Percentiles rank a stretch among this genome's conserved stretches.
Evolutionary conservation across 1,140 invertebrate species (phyloP).

Genomic region (Camponotus floridanus): DNA sequence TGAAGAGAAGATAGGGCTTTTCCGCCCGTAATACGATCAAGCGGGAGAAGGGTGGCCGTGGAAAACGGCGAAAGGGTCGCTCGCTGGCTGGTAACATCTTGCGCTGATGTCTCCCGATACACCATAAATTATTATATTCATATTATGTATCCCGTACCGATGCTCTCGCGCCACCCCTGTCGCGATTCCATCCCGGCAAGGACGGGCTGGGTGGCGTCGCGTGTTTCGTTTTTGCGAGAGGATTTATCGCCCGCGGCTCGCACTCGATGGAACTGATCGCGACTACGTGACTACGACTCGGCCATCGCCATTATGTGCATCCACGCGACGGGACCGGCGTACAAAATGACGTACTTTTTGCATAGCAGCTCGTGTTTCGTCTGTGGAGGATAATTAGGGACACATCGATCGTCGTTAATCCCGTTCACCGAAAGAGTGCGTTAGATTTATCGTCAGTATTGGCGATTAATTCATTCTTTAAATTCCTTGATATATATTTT

Average conservation of each 20-base stretch:
- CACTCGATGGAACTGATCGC: conserved; percentile 72
- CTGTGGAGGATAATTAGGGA: conserved; percentile 46
- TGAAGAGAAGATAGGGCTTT: conserved; percentile 29
- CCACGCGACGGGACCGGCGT: conserved; percentile 44
- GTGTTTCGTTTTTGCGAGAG: conserved; percentile 72
- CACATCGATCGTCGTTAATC: conserved; percentile 14
- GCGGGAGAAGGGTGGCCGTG: conserved; percentile 4
- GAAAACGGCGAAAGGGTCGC: conserved; percentile 58
- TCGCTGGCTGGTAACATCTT: conserved; percentile 75
- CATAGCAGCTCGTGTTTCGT: background rate
- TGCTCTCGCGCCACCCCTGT: conserved; percentile 17
- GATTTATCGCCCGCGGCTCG: conserved; percentile 73
- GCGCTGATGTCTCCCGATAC: conserved; percentile 78
- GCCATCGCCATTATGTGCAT: conserved; percentile 50
- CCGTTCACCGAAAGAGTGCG: background rate
- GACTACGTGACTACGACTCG: conserved; percentile 64
- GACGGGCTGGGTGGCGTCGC: conserved; percentile 28
- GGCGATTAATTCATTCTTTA: background rate
- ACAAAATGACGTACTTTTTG: conserved; percentile 48
- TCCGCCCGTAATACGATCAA: conserved; percentile 9
- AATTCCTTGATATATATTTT: background rate
- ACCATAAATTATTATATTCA: conserved; percentile 80
- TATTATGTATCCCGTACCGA: conserved; percentile 67
- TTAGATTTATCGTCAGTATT: background rate
- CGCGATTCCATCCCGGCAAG: conserved; percentile 38